Conservation (phyloP, 2,888 invertebrate genomes). For the Caenorhabditis uteleia region DNA sequence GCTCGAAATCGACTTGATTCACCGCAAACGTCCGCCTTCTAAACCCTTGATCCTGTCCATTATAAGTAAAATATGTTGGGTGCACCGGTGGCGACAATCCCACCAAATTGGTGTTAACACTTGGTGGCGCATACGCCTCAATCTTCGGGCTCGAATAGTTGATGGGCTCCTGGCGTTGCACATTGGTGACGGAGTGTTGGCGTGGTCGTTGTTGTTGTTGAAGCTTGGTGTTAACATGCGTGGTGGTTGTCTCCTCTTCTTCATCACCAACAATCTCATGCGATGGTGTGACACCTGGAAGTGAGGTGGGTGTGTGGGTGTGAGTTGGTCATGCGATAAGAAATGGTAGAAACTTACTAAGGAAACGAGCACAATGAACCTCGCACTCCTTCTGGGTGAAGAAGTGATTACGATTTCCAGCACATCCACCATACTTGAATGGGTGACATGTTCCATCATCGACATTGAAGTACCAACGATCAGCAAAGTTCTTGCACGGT, state of each 20-base stretch:
- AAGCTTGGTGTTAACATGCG: conserved; percentile 26
- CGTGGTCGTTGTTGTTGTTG: conserved; percentile 2
- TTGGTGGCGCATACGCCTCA: conserved; percentile 33
- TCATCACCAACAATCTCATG: conserved; percentile 8
- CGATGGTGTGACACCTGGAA: conserved; percentile 25
- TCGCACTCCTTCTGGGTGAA: conserved; percentile 68
- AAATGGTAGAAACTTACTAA: conserved; percentile 50
- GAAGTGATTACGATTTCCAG: conserved; percentile 69
- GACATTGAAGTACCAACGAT: conserved; percentile 68
- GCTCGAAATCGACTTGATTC: conserved; percentile 1
- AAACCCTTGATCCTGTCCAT: conserved; percentile 46
- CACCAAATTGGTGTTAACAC: conserved; percentile 33
- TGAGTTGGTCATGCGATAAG: neutral
- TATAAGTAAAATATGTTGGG: conserved; percentile 51
- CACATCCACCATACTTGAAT: conserved; percentile 69
- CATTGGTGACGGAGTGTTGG: conserved; percentile 1
- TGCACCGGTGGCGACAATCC: conserved; percentile 50
- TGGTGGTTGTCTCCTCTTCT: conserved; percentile 12
- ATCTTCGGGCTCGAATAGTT: conserved; percentile 26
- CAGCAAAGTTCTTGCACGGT: conserved; percentile 65
- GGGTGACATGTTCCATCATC: conserved; percentile 62
- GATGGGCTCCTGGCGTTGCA: conserved; percentile 1
- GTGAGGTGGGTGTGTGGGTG: conserved; percentile 1
- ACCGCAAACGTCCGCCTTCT: conserved; percentile 27
- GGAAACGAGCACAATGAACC: conserved; percentile 68